Evolutionary conservation across 2,113 vertebrate species (phyloP), one percentile per base, ranked within the genome.

Genomic region (Rhagologus leucostigma): DNA sequence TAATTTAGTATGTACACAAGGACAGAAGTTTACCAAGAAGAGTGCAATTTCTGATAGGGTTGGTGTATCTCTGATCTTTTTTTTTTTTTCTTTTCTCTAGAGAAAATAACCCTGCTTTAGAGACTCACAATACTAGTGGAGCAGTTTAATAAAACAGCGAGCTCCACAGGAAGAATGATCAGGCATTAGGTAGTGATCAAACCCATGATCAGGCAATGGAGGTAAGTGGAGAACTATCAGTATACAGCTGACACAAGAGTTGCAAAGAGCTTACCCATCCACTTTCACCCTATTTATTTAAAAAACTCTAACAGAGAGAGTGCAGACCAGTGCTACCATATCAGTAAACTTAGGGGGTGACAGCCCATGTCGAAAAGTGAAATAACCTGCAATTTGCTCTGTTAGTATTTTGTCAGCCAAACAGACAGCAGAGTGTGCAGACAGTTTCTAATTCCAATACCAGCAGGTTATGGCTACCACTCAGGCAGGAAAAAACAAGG

Each of bases 381-480:
- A 97, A 92, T 91, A 97, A 94, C 83, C 77, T 89, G 46, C 79
- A 93, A 97, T 97, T 97, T 97, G 26, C 91, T 95, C 95, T 75
- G 92, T 90, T 97, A 94, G 65, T 74, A 92, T 80, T 97, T 96
- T 91, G 82, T 91, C 87, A 96, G 94, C 70, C 90, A 86, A 94
- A 95, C 42, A 75, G 85, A 94, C 84, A 95, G 57, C 49, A 77
- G 70, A 85, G 64, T 76, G 73, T 63, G 49, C 88, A 95, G 60
- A 67, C 59, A 75, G 71, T 95, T 96, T 96, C 94, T 95, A 95
- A 96, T 97, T 95, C 91, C 68, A 84, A 63, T 92, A 93, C 46
- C 96, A 97, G 96, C 93, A 96, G 93, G 95, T 85, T 97, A 92
- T 83, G 86, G 67, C 89, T 59, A 92, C 77, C 83, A 87, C 63